Base-by-base conservation (phyloP, 2,113 vertebrate species). In the Entomyzon cyanotis region DNA sequence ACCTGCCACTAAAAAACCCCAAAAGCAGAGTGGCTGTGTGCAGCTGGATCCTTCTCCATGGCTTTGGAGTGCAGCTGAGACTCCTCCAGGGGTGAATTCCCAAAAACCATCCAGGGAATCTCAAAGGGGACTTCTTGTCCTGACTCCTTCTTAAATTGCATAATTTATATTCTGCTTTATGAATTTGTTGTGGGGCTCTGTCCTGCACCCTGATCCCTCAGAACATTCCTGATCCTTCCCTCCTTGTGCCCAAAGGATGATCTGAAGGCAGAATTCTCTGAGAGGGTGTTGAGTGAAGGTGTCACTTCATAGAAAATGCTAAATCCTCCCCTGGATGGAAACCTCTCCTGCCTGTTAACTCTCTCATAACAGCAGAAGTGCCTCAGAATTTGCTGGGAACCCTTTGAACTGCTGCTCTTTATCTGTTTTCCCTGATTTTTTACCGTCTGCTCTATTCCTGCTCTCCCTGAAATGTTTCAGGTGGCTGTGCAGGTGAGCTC, bases 91-190 rank as follows among this genome's bases (percentile, higher is more conserved):
- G 49, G 2, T 58, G 12, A 13, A 10, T 41, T 65, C 63, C 62
- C 49, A 33, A 0, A 12, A 18, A 25, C 31, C 49, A 3, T 11
- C 15, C 65, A 49, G 87, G 65, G 60, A 12, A 5, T 41, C 82
- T 71, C 84, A 4, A 0, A 42, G 82, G 78, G 44, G 55, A 23
- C 70, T 76, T 55, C 28, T 5, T 70, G 80, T 92, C 47, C 79
- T 63, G 75, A 23, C 77, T 52, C 75, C 25, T 30, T 14, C 42
- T 46, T 12, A 24, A 62, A 39, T 33, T 33, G 1, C 59, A 0
- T 7, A 1, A 21, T 37, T 55, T 2, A 1, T 6, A 1, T 65
- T 31, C 9, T 37, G 62, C 24, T 41, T 4, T 5, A 0, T 12
- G 3, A 13, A 41, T 76, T 9, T 3, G 1, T 18, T 5, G 50